Conservation (phyloP, 2,797 vertebrate genomes). For the Xenentodon cancila region DNA sequence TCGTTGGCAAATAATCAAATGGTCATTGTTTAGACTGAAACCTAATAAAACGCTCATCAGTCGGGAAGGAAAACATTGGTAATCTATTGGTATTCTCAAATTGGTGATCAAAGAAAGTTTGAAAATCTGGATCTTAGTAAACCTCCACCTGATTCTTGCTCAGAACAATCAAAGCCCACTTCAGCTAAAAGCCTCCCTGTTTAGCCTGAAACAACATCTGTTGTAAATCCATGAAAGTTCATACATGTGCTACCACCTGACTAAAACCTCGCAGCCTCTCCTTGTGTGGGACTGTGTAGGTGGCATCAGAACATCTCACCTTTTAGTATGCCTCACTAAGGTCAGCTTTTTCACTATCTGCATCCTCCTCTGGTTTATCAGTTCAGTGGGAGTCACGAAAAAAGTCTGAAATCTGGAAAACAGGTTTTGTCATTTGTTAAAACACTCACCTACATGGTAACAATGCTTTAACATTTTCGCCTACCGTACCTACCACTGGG, state of each 20-base stretch:
- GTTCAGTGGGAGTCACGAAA: neutral
- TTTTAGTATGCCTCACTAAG: neutral
- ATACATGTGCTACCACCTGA: constrained; percentile 28
- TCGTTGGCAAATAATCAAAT: neutral
- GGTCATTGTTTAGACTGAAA: too few relatives aligned
- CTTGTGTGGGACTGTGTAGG: constrained; percentile 39
- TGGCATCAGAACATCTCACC: constrained; percentile 38
- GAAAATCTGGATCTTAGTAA: constrained; percentile 1
- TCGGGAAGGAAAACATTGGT: constrained; percentile 4
- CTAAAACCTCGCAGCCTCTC: constrained; percentile 21
- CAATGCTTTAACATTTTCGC: too few relatives aligned
- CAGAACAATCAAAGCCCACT: constrained; percentile 22
- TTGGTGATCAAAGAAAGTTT: too few relatives aligned
- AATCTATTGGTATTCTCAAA: too few relatives aligned
- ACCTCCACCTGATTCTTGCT: constrained; percentile 20
- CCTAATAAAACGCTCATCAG: too few relatives aligned
- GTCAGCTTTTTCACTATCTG: constrained; percentile 10
- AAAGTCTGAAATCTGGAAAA: neutral
- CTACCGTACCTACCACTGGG: too few relatives aligned
- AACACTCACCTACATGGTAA: too few relatives aligned
- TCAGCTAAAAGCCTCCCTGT: constrained; percentile 31
- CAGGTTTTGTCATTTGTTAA: too few relatives aligned
- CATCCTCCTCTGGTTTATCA: constrained; percentile 15
- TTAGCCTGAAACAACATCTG: constrained; percentile 12
- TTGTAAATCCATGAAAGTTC: constrained; percentile 28